Conservation (phyloP, 2,113 vertebrate species). For the Paramormyrops kingsleyae region DNA sequence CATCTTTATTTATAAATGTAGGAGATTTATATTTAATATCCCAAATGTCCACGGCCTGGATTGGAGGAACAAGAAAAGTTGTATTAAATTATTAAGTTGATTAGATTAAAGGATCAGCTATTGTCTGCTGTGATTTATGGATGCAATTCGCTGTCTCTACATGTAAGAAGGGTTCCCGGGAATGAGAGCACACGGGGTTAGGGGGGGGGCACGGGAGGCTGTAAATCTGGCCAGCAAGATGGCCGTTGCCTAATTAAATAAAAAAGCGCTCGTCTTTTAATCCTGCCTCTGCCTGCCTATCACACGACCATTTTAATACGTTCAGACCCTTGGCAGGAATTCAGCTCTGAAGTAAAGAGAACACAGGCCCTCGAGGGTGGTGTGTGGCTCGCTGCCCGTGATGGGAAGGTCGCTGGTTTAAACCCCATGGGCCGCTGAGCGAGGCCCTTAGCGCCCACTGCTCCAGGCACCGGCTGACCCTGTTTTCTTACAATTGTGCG, state of each 20-base stretch:
- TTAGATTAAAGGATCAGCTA: conserved; percentile 58
- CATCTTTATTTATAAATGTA: neutral
- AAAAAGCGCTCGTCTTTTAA: conserved; percentile 11
- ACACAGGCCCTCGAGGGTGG: neutral
- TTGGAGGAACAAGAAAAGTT: conserved; percentile 20
- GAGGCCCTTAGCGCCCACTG: neutral
- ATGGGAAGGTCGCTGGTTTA: neutral
- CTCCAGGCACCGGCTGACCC: neutral
- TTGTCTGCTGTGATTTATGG: conserved; percentile 62
- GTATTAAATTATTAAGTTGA: conserved; percentile 58
- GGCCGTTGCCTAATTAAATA: neutral
- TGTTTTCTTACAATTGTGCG: neutral
- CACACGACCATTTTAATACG: neutral
- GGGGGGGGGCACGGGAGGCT: conserved; percentile 20
- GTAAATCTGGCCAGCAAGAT: conserved; percentile 29
- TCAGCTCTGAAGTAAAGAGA: neutral
- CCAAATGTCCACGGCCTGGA: conserved; percentile 5
- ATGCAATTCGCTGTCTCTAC: conserved; percentile 53
- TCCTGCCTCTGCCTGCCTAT: neutral
- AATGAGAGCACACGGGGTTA: conserved; percentile 41
- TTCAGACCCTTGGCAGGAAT: neutral
- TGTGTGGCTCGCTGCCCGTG: neutral
- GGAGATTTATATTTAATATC: conserved; percentile 23
- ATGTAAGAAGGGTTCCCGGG: conserved; percentile 27
- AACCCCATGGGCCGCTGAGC: neutral